Base-by-base conservation (phyloP, 2,888 invertebrate genomes). In the Strigamia maritima region DNA sequence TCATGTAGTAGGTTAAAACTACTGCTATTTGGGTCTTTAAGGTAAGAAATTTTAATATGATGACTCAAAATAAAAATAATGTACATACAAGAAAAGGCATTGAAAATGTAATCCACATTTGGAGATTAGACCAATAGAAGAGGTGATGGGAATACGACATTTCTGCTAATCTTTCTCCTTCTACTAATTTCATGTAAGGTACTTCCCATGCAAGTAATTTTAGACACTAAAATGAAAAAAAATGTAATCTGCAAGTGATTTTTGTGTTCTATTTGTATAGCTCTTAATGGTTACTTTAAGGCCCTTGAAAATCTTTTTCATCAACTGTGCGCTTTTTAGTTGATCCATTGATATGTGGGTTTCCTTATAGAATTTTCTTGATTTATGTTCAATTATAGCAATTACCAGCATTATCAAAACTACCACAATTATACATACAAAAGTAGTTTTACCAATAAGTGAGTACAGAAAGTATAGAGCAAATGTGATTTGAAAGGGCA, bases 141-240 rank as follows among this genome's bases (percentile, higher is more conserved):
- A 70, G 28, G 28, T 70, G 28, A 70, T 70, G 70, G 28, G 70
- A 70, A 28, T 26, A 70, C 26, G 70, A 28, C 70, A 70, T 70
- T 70, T 70, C 70, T 70, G 24, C 70, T 16, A 70, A 16, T 28
- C 70, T 26, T 70, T 70, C 70, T 28, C 70, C 70, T 70, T 70
- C 70, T 16, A 70, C 28, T 28, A 70, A 14, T n/a, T 70, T 70
- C 70, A 70, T 70, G 16, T 16, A 70, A 7, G 70, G 70, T 4
- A 70, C 70, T 70, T 70, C 70, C 70, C 70, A 70, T 3, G 70
- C 70, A 12, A 70, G n/a, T 26, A 70, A 70, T 70, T 70, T 70
- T n/a, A 70, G 24, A 7, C 26, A 28, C 70, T 70, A 10, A 70
- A 26, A 26, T 14, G 14, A 70, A 70, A 4, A 28, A 0, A 4